A percentile compares a stretch with the other conserved stretches of the same genome.
These are phyloP conservation scores for rat (Rattus norvegicus) DNA, from an alignment of 2,113 vertebrate species.

Conservation along the genomic window GRCr8 NC_086028.1:73043501-73044000, in stretches of 20 bases:
- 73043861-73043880: neutral
- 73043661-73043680: slow-evolving; percentile 45
- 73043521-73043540: neutral
- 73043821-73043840: neutral
- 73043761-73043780: slow-evolving; percentile 35
- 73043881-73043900: neutral
- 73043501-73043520: neutral
- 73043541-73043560: neutral
- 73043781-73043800: slow-evolving; percentile 67
- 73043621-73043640: slow-evolving; percentile 78
- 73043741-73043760: slow-evolving; percentile 72
- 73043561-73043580: neutral
- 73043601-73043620: neutral
- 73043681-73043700: slow-evolving; percentile 70
- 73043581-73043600: neutral
- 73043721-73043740: slow-evolving; percentile 53
- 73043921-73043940: neutral
- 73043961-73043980: neutral
- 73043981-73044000: neutral
- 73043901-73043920: neutral
- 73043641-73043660: slow-evolving; percentile 82
- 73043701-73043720: slow-evolving; percentile 79
- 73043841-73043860: slow-evolving; percentile 31
- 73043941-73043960: neutral
- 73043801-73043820: slow-evolving; percentile 73